Conservation (phyloP, 2,113 vertebrate genomes). For the Catharus minimus region DNA sequence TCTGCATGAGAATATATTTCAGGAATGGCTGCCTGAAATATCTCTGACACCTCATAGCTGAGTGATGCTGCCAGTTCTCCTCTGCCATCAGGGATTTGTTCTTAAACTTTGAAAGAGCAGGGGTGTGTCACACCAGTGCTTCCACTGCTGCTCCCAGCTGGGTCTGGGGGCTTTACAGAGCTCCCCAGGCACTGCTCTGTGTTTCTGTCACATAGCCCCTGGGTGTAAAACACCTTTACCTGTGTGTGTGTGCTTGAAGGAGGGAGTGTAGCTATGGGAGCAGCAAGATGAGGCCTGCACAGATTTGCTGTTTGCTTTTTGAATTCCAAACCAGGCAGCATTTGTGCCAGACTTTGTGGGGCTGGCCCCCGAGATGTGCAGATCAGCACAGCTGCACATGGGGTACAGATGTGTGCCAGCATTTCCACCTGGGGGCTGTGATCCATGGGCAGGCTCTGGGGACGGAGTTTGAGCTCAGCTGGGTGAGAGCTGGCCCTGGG, state of each 20-base stretch:
- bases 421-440: neutral
- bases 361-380: neutral
- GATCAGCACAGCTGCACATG: neutral
- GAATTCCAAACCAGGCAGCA: accelerated
- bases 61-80: neutral
- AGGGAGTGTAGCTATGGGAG: neutral
- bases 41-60: neutral
- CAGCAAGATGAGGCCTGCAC: neutral
- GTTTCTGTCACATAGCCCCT: neutral
- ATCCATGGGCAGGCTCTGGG: neutral
- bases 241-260: neutral
- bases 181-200: neutral
- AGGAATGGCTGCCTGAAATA: constrained; percentile 35
- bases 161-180: neutral
- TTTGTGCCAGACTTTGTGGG: neutral
- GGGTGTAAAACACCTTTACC: neutral
- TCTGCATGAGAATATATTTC: constrained; percentile 32
- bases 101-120: neutral
- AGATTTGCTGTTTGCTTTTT: neutral
- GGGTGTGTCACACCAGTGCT: neutral
- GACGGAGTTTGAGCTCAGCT: neutral
- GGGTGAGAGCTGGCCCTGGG: neutral
- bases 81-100: neutral
- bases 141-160: neutral
- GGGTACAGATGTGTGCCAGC: neutral